phyloP scores from a whole-genome alignment of 2,797 vertebrate genomes.

The Tapirus indicus region DNA sequence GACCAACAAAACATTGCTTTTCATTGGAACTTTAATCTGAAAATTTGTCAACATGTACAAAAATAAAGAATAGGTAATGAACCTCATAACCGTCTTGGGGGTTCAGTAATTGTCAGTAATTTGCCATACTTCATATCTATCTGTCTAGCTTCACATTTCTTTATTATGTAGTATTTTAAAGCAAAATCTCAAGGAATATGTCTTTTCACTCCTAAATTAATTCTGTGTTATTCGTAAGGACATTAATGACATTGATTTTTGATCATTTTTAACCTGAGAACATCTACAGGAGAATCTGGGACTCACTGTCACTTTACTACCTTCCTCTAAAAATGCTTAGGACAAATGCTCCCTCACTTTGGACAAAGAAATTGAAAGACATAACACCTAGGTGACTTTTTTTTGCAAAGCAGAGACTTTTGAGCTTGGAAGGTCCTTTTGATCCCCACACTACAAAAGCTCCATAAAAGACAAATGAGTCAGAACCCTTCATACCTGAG shows the following conservation, averaged over 20 bases:
- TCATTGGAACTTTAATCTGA: constrained; percentile 29
- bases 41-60: constrained; percentile 25
- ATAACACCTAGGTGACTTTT: not conserved
- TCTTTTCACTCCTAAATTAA: constrained; percentile 4
- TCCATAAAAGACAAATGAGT: constrained; percentile 12
- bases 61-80: not conserved
- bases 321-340: not conserved
- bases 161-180: constrained; percentile 49
- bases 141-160: not conserved
- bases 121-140: constrained; percentile 12
- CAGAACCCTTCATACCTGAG: not conserved
- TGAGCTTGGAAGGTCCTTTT: constrained; percentile 18
- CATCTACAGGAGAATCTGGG: not conserved
- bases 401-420: not conserved
- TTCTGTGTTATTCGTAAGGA: not conserved
- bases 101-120: not conserved
- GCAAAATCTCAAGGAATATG: not conserved
- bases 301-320: not conserved
- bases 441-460: not conserved
- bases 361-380: constrained; percentile 3
- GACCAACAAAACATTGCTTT: not conserved
- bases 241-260: not conserved
- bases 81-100: not conserved
- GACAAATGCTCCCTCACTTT: not conserved
- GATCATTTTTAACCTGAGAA: constrained; percentile 40